Conservation (phyloP, 2,113 vertebrate species). For the Stigmatopora nigra region DNA sequence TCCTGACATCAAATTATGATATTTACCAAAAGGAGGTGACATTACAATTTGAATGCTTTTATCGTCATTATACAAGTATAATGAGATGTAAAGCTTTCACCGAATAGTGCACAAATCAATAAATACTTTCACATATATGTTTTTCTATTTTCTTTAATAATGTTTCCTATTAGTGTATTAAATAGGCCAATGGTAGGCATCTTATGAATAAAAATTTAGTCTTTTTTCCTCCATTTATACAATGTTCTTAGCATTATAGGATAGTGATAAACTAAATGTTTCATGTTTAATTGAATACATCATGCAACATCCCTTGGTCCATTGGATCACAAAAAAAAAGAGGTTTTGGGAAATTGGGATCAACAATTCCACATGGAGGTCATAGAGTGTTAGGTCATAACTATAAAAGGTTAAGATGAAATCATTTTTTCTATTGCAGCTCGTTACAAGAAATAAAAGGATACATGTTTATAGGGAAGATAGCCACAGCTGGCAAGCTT, state of each 20-base stretch:
- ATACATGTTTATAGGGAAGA: constrained; percentile 37
- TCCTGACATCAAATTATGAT: no score
- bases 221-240: background rate
- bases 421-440: background rate
- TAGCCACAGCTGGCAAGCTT: constrained; percentile 31
- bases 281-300: background rate
- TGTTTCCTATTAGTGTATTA: no score
- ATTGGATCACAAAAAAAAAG: background rate
- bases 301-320: background rate
- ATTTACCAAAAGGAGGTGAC: no score
- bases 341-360: background rate
- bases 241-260: background rate
- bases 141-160: no score
- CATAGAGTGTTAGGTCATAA: background rate
- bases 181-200: no score
- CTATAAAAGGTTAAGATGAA: background rate
- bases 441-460: constrained; percentile 19
- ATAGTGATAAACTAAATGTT: background rate
- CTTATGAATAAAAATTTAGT: no score
- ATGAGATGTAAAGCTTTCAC: no score
- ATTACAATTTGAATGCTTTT: no score
- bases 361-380: background rate
- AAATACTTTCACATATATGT: no score
- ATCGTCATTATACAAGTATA: no score
- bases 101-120: no score